Base-by-base conservation (phyloP, 2,113 vertebrate genomes). In the Microcebus griseorufus region DNA sequence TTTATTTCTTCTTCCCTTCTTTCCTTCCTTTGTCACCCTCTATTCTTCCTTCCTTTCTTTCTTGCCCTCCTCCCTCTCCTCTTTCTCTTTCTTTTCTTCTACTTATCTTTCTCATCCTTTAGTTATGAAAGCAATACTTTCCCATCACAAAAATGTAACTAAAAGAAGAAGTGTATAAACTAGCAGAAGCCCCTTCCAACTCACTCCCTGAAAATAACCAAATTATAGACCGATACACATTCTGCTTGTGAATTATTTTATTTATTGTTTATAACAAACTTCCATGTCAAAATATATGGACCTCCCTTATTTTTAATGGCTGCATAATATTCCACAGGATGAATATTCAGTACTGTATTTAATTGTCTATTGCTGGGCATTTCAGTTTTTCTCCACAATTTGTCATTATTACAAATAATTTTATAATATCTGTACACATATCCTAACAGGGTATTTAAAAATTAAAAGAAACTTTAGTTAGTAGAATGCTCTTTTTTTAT, bases 381-480 rank as follows among this genome's bases (percentile, higher is more conserved):
- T 88, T 93, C 23, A 51, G 5, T 55, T 55, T 73, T 32, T 18
- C 7, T 4, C 18, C 3, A 32, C 29, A 69, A 14, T 85, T 60
- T 84, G 22, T 51, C 11, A 73, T 42, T 64, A 76, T 75, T 51
- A 79, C 27, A 80, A 83, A 64, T 53, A 73, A 55, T 62, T 67
- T 13, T 81, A 7, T 3, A 48, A 22, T 80, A 62, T 1, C 48
- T 96, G 10, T 53, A 64, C 3, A 76, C n/a, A 62, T 92, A 89
- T 78, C 9, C n/a, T 80, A 90, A 17, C 27, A 60, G 6, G 13
- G 13, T n/a, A 55, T 73, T 95, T 95, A 83, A 93, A 93, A 94
- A 76, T 84, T 83, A 76, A 84, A 91, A 78, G 45, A 70, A 80
- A 76, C 12, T 62, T 92, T 37, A 86, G 27, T 42, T 76, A 78